A percentile compares a stretch with the other conserved stretches of the same genome.
These are phyloP conservation scores for Xestia c-nigrum DNA, from an alignment of 2,888 invertebrate genomes.

Conservation along the genomic window DNA sequence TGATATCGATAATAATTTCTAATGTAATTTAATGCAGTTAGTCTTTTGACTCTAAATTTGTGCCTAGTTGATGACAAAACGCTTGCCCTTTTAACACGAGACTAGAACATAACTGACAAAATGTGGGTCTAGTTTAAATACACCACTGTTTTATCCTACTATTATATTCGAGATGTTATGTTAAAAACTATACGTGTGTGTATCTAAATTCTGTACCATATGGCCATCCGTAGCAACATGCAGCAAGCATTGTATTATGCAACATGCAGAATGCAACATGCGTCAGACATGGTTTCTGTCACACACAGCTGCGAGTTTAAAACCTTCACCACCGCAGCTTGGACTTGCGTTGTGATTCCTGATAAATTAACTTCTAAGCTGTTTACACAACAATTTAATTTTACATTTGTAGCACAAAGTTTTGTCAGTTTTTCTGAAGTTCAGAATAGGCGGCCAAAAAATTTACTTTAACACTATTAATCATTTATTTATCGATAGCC, in stretches of 20 bases:
- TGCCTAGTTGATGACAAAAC: not conserved
- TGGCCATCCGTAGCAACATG: too few relatives aligned
- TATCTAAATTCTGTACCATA: not conserved
- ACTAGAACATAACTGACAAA: not conserved
- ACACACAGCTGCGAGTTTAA: too few relatives aligned
- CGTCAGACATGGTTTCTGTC: too few relatives aligned
- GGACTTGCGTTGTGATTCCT: too few relatives aligned
- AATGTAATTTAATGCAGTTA: not conserved
- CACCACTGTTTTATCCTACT: not conserved
- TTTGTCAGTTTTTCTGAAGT: not conserved
- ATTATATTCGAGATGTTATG: not conserved
- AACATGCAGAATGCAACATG: too few relatives aligned
- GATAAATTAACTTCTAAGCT: not conserved
- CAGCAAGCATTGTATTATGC: too few relatives aligned
- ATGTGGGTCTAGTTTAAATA: not conserved
- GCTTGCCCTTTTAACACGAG: not conserved
- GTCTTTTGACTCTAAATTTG: not conserved
- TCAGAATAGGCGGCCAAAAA: not conserved
- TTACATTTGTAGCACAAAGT: not conserved
- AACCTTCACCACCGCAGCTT: too few relatives aligned
- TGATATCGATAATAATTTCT: constrained; percentile 53
- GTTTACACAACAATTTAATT: not conserved
- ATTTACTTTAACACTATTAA: not conserved
- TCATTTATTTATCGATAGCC: constrained; percentile 31
- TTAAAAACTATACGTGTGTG: not conserved